Evolutionary conservation across 2,888 invertebrate genomes (phyloP).

Genomic region (Rhogogaster chlorosoma): DNA sequence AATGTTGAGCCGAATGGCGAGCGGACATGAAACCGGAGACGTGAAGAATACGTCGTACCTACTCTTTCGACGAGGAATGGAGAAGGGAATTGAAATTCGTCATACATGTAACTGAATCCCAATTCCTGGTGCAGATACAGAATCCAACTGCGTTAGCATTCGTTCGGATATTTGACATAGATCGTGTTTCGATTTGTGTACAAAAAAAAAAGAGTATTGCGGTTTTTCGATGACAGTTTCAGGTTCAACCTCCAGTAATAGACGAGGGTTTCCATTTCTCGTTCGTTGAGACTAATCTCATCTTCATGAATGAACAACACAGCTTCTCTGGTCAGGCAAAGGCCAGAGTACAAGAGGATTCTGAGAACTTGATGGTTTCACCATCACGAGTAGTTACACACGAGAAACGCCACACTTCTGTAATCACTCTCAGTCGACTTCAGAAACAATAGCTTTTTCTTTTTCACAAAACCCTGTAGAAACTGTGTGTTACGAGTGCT

Average conservation of each 20-base stretch:
- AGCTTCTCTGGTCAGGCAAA: background rate
- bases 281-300: background rate
- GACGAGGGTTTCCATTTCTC: background rate
- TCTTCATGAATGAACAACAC: background rate
- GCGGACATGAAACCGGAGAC: slow-evolving; percentile 8
- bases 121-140: slow-evolving; percentile 2
- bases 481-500: background rate
- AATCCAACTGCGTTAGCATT: slow-evolving; percentile 24
- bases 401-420: background rate
- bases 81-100: slow-evolving; percentile 18
- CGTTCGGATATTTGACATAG: slow-evolving; percentile 14
- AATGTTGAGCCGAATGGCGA: slow-evolving; percentile 16
- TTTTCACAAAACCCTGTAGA: background rate
- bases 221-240: background rate
- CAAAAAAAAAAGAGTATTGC: background rate
- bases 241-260: background rate
- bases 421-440: slow-evolving; percentile 12
- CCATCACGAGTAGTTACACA: background rate
- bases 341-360: background rate
- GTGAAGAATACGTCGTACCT: slow-evolving; percentile 8
- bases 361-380: background rate
- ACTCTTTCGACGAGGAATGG: background rate
- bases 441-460: slow-evolving; percentile 16
- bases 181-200: background rate
- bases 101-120: slow-evolving; percentile 20